Conservation (phyloP, 2,888 invertebrate genomes). For the Apodemia hepburni region DNA sequence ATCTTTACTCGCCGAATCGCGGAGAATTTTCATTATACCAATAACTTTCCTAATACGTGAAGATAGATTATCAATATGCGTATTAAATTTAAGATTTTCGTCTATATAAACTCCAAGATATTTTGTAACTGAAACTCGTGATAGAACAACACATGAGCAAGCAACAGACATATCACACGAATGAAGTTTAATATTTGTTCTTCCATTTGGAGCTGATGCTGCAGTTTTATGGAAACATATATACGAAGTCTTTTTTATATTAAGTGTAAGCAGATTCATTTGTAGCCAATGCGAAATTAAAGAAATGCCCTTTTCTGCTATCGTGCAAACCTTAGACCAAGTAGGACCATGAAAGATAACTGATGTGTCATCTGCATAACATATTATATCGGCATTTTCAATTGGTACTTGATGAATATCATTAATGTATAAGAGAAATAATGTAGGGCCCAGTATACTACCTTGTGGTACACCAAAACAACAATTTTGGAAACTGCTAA, state of each 20-base stretch:
- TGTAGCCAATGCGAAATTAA: conserved; percentile 20
- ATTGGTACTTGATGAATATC: too few species aligned
- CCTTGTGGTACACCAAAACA: too few species aligned
- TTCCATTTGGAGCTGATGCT: background rate
- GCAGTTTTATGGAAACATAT: conserved; percentile 23
- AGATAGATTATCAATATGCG: conserved; percentile 15
- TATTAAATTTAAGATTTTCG: conserved; percentile 19
- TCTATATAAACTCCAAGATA: too few species aligned
- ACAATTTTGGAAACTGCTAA: too few species aligned
- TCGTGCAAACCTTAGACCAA: too few species aligned
- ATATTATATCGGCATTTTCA: too few species aligned
- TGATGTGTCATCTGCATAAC: too few species aligned
- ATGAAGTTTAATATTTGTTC: conserved; percentile 15
- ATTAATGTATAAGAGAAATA: too few species aligned
- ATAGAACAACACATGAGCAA: background rate
- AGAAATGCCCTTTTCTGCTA: too few species aligned
- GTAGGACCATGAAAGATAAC: too few species aligned
- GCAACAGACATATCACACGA: background rate
- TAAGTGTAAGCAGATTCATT: conserved; percentile 27
- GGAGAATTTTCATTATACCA: background rate
- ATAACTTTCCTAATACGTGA: conserved; percentile 19
- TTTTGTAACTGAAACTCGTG: too few species aligned
- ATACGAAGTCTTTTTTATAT: conserved; percentile 19
- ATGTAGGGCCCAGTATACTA: too few species aligned
- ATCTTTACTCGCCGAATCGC: background rate